phyloP scores from a whole-genome alignment of 1,140 invertebrate genomes.

The Geopemphigus sp. region DNA sequence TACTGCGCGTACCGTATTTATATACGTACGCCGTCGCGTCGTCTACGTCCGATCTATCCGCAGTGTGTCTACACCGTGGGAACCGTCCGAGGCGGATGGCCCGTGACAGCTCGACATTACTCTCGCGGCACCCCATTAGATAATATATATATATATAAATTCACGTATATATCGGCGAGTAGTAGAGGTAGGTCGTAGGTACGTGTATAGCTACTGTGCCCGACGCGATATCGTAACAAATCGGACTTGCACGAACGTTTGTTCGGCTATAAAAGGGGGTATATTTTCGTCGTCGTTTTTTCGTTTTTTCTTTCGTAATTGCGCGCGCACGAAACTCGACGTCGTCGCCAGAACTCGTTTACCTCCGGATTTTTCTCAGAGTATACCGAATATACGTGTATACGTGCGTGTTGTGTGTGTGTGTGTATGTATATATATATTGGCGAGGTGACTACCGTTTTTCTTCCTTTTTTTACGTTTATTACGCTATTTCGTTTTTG shows the following conservation, averaged over 20 bases:
- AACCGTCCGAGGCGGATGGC: constrained; percentile 43
- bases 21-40: neutral
- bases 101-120: constrained; percentile 22
- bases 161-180: neutral
- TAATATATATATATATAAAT: too few species aligned
- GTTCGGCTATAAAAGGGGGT: neutral
- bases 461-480: too few species aligned
- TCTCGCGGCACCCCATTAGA: constrained; percentile 20
- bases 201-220: neutral
- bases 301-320: neutral
- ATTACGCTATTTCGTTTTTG: too few species aligned
- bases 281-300: neutral
- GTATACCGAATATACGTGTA: neutral
- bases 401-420: too few species aligned
- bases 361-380: neutral
- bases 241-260: neutral
- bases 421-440: too few species aligned
- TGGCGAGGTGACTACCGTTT: neutral
- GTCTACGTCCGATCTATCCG: neutral
- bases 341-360: neutral
- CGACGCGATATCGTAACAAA: constrained; percentile 3
- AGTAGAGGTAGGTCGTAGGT: neutral
- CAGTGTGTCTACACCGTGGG: neutral
- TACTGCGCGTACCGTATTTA: neutral
- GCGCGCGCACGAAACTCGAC: neutral